Evolutionary conservation across 2,888 invertebrate genomes (phyloP).

Genomic region (Caenorhabditis sp.): DNA sequence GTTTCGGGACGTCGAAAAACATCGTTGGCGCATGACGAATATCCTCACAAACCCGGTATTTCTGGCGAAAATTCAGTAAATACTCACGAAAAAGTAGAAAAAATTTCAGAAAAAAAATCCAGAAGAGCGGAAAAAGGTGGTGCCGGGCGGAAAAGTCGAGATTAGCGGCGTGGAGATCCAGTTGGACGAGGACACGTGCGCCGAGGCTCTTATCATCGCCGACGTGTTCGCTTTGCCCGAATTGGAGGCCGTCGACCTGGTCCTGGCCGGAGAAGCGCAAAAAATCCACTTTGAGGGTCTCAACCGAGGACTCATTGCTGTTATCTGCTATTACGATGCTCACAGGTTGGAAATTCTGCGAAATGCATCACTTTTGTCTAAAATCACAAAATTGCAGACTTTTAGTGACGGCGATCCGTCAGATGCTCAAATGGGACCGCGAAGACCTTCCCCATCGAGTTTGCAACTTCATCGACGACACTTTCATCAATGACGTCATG

Average conservation of each 20-base stretch:
- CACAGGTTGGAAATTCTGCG: constrained; percentile 54
- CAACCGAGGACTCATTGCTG: constrained; percentile 65
- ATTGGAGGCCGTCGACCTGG: constrained; percentile 64
- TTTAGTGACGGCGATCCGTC: constrained; percentile 28
- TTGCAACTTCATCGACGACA: constrained; percentile 40
- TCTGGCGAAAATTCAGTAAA: background rate
- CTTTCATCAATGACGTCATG: constrained; percentile 42
- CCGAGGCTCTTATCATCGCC: constrained; percentile 61
- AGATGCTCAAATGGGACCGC: constrained; percentile 55
- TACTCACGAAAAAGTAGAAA: background rate
- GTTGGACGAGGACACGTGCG: constrained; percentile 44
- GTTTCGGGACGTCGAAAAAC: constrained; percentile 16
- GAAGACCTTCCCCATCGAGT: constrained; percentile 40
- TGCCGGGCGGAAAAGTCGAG: constrained; percentile 15
- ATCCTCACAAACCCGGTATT: constrained; percentile 43
- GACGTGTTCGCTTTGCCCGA: constrained; percentile 65
- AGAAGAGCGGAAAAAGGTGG: constrained; percentile 15
- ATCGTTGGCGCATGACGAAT: constrained; percentile 38
- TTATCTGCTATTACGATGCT: constrained; percentile 73
- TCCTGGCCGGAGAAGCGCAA: constrained; percentile 69
- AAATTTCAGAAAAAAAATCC: constrained; percentile 18
- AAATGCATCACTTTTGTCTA: background rate
- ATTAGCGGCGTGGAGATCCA: constrained; percentile 45
- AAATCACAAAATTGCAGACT: constrained; percentile 3
- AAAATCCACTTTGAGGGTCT: constrained; percentile 62